These are phyloP conservation scores for Xerus rutilus DNA, from an alignment of 2,797 vertebrate species.

Conservation along the genomic window DNA sequence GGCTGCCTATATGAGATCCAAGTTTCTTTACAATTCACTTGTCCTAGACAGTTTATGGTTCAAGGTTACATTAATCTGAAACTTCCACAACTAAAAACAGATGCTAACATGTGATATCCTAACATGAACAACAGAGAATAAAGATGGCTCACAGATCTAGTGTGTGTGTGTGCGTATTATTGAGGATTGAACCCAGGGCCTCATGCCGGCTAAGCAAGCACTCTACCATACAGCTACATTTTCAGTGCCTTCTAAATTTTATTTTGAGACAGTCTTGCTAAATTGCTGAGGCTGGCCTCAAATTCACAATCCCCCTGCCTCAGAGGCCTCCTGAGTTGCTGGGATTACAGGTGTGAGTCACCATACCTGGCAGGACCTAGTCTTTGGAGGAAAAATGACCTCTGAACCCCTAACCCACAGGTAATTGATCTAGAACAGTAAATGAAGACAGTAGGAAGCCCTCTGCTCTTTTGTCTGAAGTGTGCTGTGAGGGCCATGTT, in stretches of 20 bases:
- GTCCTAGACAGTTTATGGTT: neutral
- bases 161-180: neutral
- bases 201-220: neutral
- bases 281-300: neutral
- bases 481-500: neutral
- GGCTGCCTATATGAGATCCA: neutral
- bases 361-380: neutral
- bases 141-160: neutral
- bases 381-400: neutral
- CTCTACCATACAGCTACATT: neutral
- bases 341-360: neutral
- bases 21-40: neutral
- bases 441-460: conserved; percentile 5
- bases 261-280: neutral
- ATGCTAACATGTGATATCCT: neutral
- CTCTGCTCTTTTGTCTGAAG: neutral
- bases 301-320: neutral
- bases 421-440: neutral
- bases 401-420: neutral
- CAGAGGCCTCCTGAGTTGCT: neutral
- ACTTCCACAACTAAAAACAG: neutral
- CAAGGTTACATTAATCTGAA: neutral
- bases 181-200: too few species aligned
- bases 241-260: neutral
- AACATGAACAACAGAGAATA: neutral